Conservation (phyloP, 2,888 invertebrate genomes). For the Fragum fragum region DNA sequence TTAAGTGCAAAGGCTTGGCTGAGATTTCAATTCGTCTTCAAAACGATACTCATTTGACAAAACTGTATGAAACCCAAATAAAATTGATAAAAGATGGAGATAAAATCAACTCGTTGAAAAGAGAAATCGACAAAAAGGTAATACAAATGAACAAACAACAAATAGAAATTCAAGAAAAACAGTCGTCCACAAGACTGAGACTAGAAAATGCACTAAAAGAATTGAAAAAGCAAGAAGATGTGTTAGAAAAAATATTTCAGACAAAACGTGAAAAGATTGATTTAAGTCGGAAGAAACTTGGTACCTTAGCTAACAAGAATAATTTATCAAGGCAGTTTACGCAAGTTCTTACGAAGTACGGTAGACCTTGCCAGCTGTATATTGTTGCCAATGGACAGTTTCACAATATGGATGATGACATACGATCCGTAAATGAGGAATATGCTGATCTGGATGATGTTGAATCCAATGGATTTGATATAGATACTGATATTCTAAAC, state of each 20-base stretch:
- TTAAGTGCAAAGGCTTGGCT: slow-evolving; percentile 24
- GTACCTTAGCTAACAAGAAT: not conserved
- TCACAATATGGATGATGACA: not conserved
- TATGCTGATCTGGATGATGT: not conserved
- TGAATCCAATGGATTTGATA: not conserved
- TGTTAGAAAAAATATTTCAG: not conserved
- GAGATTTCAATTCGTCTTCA: not conserved
- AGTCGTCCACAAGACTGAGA: not conserved
- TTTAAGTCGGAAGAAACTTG: not conserved
- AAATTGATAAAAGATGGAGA: not conserved
- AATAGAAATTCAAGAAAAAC: not conserved
- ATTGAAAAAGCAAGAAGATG: not conserved
- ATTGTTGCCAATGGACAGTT: slow-evolving; percentile 10
- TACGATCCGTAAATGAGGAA: not conserved
- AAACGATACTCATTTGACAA: not conserved
- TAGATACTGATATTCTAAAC: slow-evolving; percentile 4
- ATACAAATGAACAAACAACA: not conserved
- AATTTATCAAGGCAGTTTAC: not conserved
- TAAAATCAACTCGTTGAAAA: not conserved
- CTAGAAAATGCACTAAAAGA: slow-evolving; percentile 14
- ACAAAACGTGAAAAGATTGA: not conserved
- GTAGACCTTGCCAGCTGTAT: not conserved
- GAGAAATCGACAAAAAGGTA: not conserved
- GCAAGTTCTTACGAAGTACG: not conserved
- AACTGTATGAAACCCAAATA: not conserved